Evolutionary conservation across 1,140 invertebrate genomes (phyloP), one percentile per base, ranked within the genome.

Genomic region (Hycleus cichorii): DNA sequence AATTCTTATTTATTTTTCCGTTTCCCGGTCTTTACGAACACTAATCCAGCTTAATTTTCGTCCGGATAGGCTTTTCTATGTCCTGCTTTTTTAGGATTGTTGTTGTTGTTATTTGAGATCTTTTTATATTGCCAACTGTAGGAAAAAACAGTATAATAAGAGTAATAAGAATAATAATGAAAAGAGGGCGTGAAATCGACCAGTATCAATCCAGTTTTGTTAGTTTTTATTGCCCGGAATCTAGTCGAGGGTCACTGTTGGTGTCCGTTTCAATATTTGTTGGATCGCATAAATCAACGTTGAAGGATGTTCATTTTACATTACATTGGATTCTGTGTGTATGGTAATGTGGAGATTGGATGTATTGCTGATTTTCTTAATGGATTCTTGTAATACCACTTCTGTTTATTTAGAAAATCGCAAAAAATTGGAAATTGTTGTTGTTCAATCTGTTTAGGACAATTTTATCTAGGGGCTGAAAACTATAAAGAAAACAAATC

Each of bases 1-100:
- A 61, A 61, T 61, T 58, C 59, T 61, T 61, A 61, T 61, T 61
- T 61, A 61, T 61, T 61, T 61, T 61, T 61, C 59, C 59, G 59
- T 54, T 61, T 61, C 59, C 59, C 55, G 45, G 49, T 61, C 55
- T 61, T 57, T 61, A 61, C 59, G 55, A 49, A 57, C 55, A 38
- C 55, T 61, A 61, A 61, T 61, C 59, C 59, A 55, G 45, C 55
- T 61, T 61, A 61, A 61, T 61, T 61, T 61, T 52, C 55, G 54
- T 61, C 55, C 58, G 54, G 59, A 43, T 45, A 26, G 39, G 46
- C 39, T 53, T 32, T 32, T 32, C 32, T 32, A 32, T 32, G 32
- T 32, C 32, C 7, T 42, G 51, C 45, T 52, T 52, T 52, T 45
- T 27, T 18, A 32, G 32, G 32, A 3, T 32, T 32, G 7, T 32